Evolutionary conservation across 2,888 invertebrate genomes (phyloP).

Genomic region (Flexamia atlantica): DNA sequence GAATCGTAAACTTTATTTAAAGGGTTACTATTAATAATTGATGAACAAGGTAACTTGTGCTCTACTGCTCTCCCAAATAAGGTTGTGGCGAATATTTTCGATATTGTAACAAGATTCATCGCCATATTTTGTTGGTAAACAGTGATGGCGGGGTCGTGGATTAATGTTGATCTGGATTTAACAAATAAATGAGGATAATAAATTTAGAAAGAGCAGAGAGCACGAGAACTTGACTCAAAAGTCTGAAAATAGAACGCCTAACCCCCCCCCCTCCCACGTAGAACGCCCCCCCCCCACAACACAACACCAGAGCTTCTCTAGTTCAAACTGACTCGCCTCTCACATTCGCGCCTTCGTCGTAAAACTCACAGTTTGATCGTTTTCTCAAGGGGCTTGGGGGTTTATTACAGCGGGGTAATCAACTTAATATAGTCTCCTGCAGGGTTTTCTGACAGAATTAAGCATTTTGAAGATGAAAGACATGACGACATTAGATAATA

Average conservation of each 20-base stretch:
- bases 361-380: slow-evolving; percentile 6
- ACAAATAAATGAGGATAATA: slow-evolving; percentile 52
- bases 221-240: slow-evolving; percentile 58
- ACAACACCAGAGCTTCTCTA: slow-evolving; percentile 1
- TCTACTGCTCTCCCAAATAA: no score
- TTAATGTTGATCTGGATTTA: slow-evolving; percentile 52
- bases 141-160: background rate
- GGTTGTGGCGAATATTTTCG: no score
- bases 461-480: background rate
- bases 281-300: background rate
- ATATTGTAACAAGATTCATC: background rate
- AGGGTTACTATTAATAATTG: no score
- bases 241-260: slow-evolving; percentile 36
- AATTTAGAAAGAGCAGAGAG: slow-evolving; percentile 56
- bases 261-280: background rate
- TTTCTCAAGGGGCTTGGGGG: background rate
- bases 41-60: no score
- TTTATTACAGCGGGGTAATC: background rate
- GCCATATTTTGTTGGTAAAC: background rate
- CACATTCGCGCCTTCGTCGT: slow-evolving; percentile 8
- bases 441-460: background rate
- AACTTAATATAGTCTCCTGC: background rate
- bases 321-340: slow-evolving; percentile 36
- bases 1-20: no score
- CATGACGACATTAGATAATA: no score